Conservation (phyloP, 2,888 invertebrate species). For the Axea sp. region DNA sequence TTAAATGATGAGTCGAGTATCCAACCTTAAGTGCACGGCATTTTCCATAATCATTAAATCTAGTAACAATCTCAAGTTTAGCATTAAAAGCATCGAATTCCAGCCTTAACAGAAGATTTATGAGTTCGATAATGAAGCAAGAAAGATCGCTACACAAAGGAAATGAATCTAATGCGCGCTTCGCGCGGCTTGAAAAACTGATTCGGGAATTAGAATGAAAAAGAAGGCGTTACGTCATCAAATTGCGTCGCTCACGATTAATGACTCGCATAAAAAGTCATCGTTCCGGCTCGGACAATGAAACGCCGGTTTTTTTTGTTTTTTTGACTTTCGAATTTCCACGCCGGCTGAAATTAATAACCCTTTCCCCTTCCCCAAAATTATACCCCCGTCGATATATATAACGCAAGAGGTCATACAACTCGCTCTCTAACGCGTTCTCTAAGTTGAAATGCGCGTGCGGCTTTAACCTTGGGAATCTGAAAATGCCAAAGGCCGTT, state of each 20-base stretch:
- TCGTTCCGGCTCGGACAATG: slow-evolving; percentile 19
- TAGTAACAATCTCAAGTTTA: too few species aligned
- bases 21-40: too few species aligned
- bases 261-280: slow-evolving; percentile 42
- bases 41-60: too few species aligned
- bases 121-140: too few species aligned
- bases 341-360: slow-evolving; percentile 18
- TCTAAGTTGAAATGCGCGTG: slow-evolving; percentile 13
- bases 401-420: slow-evolving; percentile 14
- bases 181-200: too few species aligned
- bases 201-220: slow-evolving; percentile 13
- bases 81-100: too few species aligned
- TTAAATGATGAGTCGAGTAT: too few species aligned
- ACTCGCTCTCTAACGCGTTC: slow-evolving; percentile 12
- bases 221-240: slow-evolving; percentile 17
- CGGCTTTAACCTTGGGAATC: slow-evolving; percentile 15
- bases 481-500: slow-evolving; percentile 18
- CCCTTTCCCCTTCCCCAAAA: background rate
- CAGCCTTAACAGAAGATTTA: too few species aligned
- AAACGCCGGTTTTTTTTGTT: background rate
- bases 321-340: slow-evolving; percentile 7
- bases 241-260: slow-evolving; percentile 27
- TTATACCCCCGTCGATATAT: too few species aligned
- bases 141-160: slow-evolving; percentile 13
- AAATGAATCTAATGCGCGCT: slow-evolving; percentile 6